Base-by-base conservation (phyloP, 2,797 vertebrate species). In the Lepilemur septentrionalis region DNA sequence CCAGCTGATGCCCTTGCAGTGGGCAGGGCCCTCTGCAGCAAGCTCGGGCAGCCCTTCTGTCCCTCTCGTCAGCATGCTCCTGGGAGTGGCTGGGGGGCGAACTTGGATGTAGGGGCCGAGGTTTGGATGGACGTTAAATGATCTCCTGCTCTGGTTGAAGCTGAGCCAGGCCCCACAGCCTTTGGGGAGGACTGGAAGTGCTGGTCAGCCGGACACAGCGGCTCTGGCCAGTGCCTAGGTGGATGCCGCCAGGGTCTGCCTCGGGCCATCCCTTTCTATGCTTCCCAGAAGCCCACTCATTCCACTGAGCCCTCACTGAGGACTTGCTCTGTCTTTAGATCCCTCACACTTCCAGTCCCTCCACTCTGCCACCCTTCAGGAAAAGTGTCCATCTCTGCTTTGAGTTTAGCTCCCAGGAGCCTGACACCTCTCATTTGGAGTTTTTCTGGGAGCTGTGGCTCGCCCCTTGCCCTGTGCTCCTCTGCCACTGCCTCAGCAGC, bases 1-100 rank as follows among this genome's bases (percentile, higher is more conserved):
- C 35, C 70, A 4, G n/a, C 72, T 22, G n/a, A 6, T 9, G 46
- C n/a, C 9, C 57, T 48, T 7, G 38, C 9, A 35, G 72, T 7
- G 22, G 67, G 50, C 35, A 0, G 30, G 1, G 38, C 1, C 14
- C 48, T 55, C 88, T 2, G 23, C 32, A 0, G 3, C 2, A 2
- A 87, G 55, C 38, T 14, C 1, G 0, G 55, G 15, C n/a, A 30
- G 46, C 22, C 38, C n/a, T 46, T 30, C n/a, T 69, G 61, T 38
- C 15, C 12, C 12, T 0, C 48, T 3, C 2, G 0, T 61, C 52
- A 1, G 41, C 41, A 35, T 63, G 17, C 52, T 35, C 11, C 59
- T 57, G 20, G 59, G 22, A 32, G 32, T 22, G 73, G 46, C 1
- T 30, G 11, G 18, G 10, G 13, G n/a, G 46, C 65, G 32, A 65